These are phyloP conservation scores for Tetheella fluctuosa DNA, from an alignment of 2,888 invertebrate species.

Conservation along the genomic window DNA sequence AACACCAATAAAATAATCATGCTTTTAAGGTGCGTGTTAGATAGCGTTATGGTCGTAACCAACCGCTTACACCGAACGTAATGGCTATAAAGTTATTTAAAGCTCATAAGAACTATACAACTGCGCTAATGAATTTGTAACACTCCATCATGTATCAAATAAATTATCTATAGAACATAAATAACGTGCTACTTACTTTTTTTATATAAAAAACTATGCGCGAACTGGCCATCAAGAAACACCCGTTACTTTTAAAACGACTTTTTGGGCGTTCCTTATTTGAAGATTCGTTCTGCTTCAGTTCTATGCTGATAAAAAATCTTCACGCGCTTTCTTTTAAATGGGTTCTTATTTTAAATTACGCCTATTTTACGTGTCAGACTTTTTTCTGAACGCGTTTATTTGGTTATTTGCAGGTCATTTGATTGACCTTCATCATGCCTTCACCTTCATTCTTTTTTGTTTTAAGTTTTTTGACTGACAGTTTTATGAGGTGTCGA, in stretches of 20 bases:
- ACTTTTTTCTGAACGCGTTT: constrained; percentile 26
- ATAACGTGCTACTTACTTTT: constrained; percentile 40
- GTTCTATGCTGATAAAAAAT: constrained; percentile 39
- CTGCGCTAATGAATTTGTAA: constrained; percentile 44
- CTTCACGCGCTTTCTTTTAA: constrained; percentile 28
- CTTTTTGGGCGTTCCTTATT: constrained; percentile 57
- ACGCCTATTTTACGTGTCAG: constrained; percentile 26
- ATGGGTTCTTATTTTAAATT: constrained; percentile 31
- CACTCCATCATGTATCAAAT: constrained; percentile 47
- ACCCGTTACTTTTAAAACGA: constrained; percentile 57
- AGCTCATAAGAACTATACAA: constrained; percentile 20
- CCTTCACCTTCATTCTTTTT: constrained; percentile 6
- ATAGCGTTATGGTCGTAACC: constrained; percentile 20
- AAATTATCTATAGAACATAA: constrained; percentile 52
- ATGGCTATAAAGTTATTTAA: constrained; percentile 29
- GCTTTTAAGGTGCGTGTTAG: constrained; percentile 13
- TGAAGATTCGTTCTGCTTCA: constrained; percentile 61
- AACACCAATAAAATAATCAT: neutral
- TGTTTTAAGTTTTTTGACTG: constrained; percentile 10
- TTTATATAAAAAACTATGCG: constrained; percentile 35
- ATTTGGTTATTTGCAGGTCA: constrained; percentile 18
- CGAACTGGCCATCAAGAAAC: constrained; percentile 43
- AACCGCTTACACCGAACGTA: constrained; percentile 15
- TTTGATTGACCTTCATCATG: constrained; percentile 34
- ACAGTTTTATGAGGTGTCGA: constrained; percentile 14